Evolutionary conservation across 2,797 vertebrate species (phyloP).

Genomic region (Nyctalus aviator): DNA sequence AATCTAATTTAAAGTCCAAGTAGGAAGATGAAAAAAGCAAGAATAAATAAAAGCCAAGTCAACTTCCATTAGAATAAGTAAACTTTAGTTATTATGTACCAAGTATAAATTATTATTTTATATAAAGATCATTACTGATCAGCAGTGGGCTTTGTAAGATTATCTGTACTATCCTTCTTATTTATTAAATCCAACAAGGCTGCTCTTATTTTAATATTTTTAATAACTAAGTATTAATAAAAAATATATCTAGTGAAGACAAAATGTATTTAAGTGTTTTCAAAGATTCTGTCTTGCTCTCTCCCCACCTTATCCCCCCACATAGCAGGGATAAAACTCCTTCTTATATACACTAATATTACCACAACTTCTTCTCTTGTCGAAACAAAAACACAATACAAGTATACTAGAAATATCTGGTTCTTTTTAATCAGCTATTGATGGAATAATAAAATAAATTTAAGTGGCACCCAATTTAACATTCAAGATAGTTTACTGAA

Average conservation of each 20-base stretch:
- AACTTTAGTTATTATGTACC: not conserved
- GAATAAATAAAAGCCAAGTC: no score
- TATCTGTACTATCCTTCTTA: not conserved
- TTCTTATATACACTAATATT: not conserved
- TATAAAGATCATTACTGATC: not conserved
- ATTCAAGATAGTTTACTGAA: slow-evolving; percentile 72
- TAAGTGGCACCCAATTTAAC: slow-evolving; percentile 79
- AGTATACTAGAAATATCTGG: slow-evolving; percentile 80
- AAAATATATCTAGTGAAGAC: slow-evolving; percentile 44
- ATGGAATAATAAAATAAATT: slow-evolving; percentile 83
- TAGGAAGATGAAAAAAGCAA: no score
- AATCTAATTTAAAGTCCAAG: no score
- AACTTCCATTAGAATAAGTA: no score
- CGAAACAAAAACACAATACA: slow-evolving; percentile 75
- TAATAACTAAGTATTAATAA: slow-evolving; percentile 38
- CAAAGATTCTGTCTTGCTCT: not conserved
- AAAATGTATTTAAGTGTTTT: not conserved
- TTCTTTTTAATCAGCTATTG: slow-evolving; percentile 81
- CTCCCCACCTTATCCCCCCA: not conserved
- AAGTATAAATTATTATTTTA: slow-evolving; percentile 20
- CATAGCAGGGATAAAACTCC: not conserved
- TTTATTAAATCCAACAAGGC: not conserved
- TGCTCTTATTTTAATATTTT: slow-evolving; percentile 24
- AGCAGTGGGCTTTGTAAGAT: not conserved
- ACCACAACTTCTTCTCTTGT: not conserved